phyloP scores from a whole-genome alignment of 2,797 vertebrate genomes.

The Fratercula arctica region DNA sequence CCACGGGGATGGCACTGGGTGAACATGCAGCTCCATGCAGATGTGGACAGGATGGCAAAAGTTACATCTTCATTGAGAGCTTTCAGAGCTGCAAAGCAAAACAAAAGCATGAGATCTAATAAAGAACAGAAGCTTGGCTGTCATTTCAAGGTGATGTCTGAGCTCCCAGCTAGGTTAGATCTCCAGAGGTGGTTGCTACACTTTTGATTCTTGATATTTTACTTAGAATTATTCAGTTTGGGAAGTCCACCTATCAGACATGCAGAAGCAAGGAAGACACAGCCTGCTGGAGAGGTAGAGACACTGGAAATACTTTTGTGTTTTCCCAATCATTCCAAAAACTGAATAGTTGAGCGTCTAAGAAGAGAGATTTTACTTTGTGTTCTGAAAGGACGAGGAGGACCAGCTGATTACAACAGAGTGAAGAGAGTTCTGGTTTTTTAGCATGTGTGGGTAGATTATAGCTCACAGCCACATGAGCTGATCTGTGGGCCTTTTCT shows the following conservation, averaged over 20 bases:
- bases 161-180: neutral
- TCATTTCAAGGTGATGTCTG: neutral
- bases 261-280: neutral
- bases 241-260: neutral
- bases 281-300: neutral
- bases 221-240: neutral
- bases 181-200: neutral
- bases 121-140: neutral
- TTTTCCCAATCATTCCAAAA: neutral
- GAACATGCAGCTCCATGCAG: neutral
- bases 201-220: neutral
- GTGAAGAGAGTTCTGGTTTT: neutral
- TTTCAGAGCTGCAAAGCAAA: neutral
- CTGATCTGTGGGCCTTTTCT: constrained; percentile 24
- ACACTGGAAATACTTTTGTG: neutral
- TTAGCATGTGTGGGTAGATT: neutral
- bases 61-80: neutral
- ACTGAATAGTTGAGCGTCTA: neutral
- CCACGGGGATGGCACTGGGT: neutral
- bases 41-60: neutral
- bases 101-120: neutral
- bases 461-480: constrained; percentile 18
- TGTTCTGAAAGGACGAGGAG: neutral
- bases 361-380: neutral
- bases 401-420: neutral